A percentile compares a stretch with the other conserved stretches of the same genome.
phyloP scores from a whole-genome alignment of 2,113 vertebrate genomes.

The Gopherus evgoodei region DNA sequence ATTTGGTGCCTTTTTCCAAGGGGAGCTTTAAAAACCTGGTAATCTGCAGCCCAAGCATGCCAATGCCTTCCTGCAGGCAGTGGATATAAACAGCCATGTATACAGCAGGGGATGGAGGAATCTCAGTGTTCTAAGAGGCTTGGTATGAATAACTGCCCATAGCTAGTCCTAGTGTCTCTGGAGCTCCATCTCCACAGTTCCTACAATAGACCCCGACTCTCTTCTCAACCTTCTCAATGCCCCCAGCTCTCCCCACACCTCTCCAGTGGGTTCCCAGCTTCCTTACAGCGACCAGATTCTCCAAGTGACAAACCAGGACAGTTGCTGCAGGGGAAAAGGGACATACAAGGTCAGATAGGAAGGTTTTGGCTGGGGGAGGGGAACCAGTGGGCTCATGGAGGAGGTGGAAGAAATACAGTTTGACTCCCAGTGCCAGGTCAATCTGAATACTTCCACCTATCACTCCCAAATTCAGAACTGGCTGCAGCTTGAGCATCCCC shows the following conservation, averaged over 20 bases:
- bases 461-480: not conserved
- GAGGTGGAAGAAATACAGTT: not conserved
- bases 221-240: not conserved
- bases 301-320: not conserved
- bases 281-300: not conserved
- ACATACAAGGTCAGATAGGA: not conserved
- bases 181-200: not conserved
- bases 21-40: not conserved
- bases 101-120: not conserved
- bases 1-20: not conserved
- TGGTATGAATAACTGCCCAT: not conserved
- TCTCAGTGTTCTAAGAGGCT: not conserved
- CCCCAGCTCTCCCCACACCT: not conserved
- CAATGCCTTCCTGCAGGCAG: not conserved
- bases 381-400: not conserved
- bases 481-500: not conserved
- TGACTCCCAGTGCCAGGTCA: not conserved
- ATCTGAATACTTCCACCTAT: not conserved
- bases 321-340: not conserved
- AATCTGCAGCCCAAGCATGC: not conserved
- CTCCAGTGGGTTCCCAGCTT: not conserved
- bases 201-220: not conserved
- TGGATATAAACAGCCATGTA: not conserved
- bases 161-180: not conserved
- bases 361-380: not conserved